Evolutionary conservation across 2,113 vertebrate species (phyloP).

Genomic region (Oryzias curvinotus): DNA sequence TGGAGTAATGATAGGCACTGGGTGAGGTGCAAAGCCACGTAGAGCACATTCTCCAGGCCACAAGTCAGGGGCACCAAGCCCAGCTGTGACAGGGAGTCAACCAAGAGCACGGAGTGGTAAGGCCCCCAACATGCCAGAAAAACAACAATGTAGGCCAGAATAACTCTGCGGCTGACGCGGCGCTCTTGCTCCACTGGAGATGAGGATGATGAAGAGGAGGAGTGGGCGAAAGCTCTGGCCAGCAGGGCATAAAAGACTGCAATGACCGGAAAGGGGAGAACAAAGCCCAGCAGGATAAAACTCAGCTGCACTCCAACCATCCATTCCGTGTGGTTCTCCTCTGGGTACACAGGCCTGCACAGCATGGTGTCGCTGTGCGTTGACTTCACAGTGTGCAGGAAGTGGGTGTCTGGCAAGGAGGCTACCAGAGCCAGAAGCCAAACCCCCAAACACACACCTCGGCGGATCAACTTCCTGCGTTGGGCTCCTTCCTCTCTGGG

Average conservation of each 20-base stretch:
- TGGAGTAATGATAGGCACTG: conserved; percentile 93
- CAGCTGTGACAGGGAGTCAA: conserved; percentile 85
- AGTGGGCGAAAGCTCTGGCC: conserved; percentile 73
- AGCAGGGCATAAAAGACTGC: conserved; percentile 86
- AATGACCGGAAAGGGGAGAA: conserved; percentile 88
- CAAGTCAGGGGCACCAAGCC: conserved; percentile 87
- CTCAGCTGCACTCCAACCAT: conserved; percentile 89
- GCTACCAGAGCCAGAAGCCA: conserved; percentile 86
- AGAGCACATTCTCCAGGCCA: conserved; percentile 85
- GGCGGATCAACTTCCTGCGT: conserved; percentile 79
- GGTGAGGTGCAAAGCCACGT: conserved; percentile 86
- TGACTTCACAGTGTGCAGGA: conserved; percentile 82
- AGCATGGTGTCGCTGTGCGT: conserved; percentile 79
- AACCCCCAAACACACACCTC: conserved; percentile 80
- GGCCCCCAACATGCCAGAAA: conserved; percentile 94
- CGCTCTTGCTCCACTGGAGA: conserved; percentile 78
- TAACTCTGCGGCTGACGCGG: conserved; percentile 85
- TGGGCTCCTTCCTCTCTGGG: conserved; percentile 23
- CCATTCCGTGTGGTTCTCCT: conserved; percentile 87
- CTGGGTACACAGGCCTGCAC: conserved; percentile 86
- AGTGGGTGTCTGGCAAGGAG: conserved; percentile 90
- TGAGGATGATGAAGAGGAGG: conserved; percentile 50
- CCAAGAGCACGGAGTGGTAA: conserved; percentile 84
- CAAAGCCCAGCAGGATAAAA: conserved; percentile 87
- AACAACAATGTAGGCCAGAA: conserved; percentile 90